Conservation (phyloP, 1,140 invertebrate genomes). For the Euwallacea fornicatus region DNA sequence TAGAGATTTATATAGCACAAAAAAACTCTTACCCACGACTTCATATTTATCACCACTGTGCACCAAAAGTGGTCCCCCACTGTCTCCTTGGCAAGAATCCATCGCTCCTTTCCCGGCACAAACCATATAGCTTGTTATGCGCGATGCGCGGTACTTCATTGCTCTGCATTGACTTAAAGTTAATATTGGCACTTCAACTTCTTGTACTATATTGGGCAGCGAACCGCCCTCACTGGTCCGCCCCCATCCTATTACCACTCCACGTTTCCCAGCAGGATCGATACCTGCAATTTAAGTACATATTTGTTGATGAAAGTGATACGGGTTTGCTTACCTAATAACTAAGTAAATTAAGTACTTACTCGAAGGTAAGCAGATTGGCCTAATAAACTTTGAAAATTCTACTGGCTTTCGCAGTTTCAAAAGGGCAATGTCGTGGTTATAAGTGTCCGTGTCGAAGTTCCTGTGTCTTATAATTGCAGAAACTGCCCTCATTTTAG, state of each 20-base stretch:
- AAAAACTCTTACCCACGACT: conserved; percentile 65
- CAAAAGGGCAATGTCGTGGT: conserved; percentile 83
- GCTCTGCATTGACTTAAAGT: conserved; percentile 74
- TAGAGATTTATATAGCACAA: background rate
- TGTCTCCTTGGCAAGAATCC: conserved; percentile 85
- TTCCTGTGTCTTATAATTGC: conserved; percentile 75
- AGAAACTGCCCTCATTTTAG: conserved; percentile 77
- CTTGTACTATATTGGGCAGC: conserved; percentile 75
- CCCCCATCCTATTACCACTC: conserved; percentile 82
- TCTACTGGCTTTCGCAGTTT: conserved; percentile 73
- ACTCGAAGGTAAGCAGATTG: conserved; percentile 76
- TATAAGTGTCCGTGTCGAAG: conserved; percentile 81
- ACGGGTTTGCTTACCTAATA: background rate
- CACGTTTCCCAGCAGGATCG: conserved; percentile 73
- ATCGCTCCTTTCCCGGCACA: conserved; percentile 76
- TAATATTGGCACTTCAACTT: conserved; percentile 82
- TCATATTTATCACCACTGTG: conserved; percentile 72
- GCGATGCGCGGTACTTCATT: conserved; percentile 77
- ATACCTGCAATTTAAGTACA: conserved; percentile 18
- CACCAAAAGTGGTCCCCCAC: conserved; percentile 77
- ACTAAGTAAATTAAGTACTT: conserved; percentile 42
- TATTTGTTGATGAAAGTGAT: background rate
- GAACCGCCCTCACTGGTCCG: conserved; percentile 77
- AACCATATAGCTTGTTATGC: conserved; percentile 80
- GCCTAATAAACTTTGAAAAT: conserved; percentile 77